Evolutionary conservation across 2,797 vertebrate genomes (phyloP).

Genomic region (Momotus momota): DNA sequence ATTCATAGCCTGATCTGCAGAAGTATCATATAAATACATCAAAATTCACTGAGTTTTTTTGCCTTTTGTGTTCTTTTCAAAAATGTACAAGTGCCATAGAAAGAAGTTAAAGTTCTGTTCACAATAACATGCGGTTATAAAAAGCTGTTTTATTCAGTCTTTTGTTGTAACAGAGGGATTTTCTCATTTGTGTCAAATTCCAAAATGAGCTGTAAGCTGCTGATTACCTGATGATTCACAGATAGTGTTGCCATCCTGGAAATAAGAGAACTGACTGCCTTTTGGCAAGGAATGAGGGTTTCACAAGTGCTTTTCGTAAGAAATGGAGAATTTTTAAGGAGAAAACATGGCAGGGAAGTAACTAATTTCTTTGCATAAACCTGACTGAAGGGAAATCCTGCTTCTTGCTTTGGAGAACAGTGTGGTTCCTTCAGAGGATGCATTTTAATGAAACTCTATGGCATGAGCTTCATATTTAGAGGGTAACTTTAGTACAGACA

Average conservation of each 20-base stretch:
- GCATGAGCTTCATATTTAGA: not conserved
- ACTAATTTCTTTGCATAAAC: not conserved
- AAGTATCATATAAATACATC: constrained; percentile 28
- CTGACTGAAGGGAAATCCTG: constrained; percentile 1
- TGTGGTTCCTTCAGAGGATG: not conserved
- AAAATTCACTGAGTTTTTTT: not conserved
- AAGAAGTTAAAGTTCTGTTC: not conserved
- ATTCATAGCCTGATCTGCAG: constrained; percentile 47
- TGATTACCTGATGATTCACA: not conserved
- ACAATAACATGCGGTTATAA: not conserved
- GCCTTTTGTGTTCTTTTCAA: not conserved
- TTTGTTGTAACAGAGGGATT: not conserved
- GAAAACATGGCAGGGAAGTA: not conserved
- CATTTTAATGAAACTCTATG: constrained; percentile 17
- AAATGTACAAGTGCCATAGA: not conserved
- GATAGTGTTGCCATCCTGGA: not conserved
- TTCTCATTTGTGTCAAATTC: not conserved
- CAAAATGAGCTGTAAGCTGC: not conserved
- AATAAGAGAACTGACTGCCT: not conserved
- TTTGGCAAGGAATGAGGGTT: not conserved
- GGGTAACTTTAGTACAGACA: not conserved
- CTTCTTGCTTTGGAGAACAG: not conserved
- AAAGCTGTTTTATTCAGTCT: not conserved
- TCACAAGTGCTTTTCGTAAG: not conserved
- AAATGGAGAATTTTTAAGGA: not conserved